Base-by-base conservation (phyloP, 2,888 invertebrate genomes). In the Amitus sp. region DNA sequence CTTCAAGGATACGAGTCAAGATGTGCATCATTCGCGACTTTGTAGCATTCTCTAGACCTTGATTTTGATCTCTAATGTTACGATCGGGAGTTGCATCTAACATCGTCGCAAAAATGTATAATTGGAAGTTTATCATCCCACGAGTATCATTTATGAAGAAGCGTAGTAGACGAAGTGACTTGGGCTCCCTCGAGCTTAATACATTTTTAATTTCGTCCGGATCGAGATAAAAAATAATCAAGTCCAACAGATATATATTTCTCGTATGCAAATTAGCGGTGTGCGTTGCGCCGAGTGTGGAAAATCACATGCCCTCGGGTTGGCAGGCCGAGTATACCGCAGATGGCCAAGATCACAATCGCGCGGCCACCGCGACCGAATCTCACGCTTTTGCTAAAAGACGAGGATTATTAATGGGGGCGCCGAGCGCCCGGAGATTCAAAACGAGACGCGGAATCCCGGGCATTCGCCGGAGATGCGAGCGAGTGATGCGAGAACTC, bases 1-100 rank as follows among this genome's bases (percentile, higher is more conserved):
- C 68, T 66, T 67, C 65, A 60, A 57, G 71, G 71, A 74, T 73
- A 71, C 67, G 65, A 64, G 50, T 52, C 13, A 48, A 56, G 70
- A 66, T 74, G 73, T 74, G 70, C 70, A 73, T 77, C 75, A 72
- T 71, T 71, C 62, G 66, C 66, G 70, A 71, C 57, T 57, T 49
- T 46, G 47, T 30, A 48, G 28, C 27, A 47, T 61, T 61, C 45
- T 10, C 42, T 4, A 4, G 7, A 23, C 23, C 42, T 17, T 18
- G 45, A 37, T 53, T 27, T 33, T 13, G 30, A 42, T 42, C 30
- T 27, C 7, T 12, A 15, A 37, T 37, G 13, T 37, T 37, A 37
- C 15, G 37, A 37, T 37, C 15, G 37, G 37, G 37, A 37, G 3
- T 37, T 37, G 12, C 13, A 5, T 37, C 15, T 12, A 13, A 12